Conservation (phyloP, 2,113 vertebrate species). For the Siphamia tubifer region DNA sequence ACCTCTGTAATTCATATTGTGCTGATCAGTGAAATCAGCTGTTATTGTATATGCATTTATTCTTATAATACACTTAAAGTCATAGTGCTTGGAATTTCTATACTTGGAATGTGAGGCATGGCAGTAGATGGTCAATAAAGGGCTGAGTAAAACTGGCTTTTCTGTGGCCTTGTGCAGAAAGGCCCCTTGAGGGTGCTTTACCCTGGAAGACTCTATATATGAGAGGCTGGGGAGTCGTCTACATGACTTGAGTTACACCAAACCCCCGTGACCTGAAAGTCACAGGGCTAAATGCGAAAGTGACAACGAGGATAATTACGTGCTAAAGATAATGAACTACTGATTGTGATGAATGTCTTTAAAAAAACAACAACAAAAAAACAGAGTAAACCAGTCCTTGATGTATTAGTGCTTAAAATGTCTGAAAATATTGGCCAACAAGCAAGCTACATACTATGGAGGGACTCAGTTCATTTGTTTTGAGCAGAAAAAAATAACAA, state of each 20-base stretch:
- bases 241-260: slow-evolving; percentile 87
- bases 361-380: slow-evolving; percentile 81
- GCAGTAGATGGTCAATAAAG: slow-evolving; percentile 85
- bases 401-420: slow-evolving; percentile 75
- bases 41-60: too few species aligned
- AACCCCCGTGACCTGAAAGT: slow-evolving; percentile 85
- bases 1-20: not conserved
- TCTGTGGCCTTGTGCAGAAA: slow-evolving; percentile 82
- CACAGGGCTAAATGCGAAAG: slow-evolving; percentile 92
- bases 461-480: too few species aligned
- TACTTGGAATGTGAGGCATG: slow-evolving; percentile 60
- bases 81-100: not conserved
- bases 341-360: slow-evolving; percentile 93
- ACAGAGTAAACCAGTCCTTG: slow-evolving; percentile 27
- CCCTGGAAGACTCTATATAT: slow-evolving; percentile 88
- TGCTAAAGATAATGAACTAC: slow-evolving; percentile 91
- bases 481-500: too few species aligned
- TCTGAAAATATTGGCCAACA: slow-evolving; percentile 45
- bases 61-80: too few species aligned
- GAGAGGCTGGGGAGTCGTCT: slow-evolving; percentile 88
- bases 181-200: slow-evolving; percentile 88
- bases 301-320: slow-evolving; percentile 97
- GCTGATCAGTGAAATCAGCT: not conserved
- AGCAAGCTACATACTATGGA: slow-evolving; percentile 8
- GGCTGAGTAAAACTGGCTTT: slow-evolving; percentile 83